Conservation (phyloP, 2,797 vertebrate genomes). For the Carapus acus region DNA sequence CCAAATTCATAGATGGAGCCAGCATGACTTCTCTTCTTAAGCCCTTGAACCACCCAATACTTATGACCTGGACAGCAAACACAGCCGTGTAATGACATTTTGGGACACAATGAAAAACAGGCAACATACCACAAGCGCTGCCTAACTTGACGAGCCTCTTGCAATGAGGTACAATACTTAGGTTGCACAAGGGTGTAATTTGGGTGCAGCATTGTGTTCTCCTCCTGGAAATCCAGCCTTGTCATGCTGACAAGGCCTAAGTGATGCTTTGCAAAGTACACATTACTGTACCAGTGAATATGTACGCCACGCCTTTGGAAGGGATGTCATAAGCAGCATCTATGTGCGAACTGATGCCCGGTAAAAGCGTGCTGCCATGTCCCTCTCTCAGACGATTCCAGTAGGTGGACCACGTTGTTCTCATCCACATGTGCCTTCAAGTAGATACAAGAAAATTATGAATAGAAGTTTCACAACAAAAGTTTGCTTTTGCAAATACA, state of each 20-base stretch:
- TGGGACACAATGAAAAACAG: constrained; percentile 45
- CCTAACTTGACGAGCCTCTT: constrained; percentile 39
- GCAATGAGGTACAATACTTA: constrained; percentile 51
- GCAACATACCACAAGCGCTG: constrained; percentile 40
- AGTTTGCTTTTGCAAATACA: no score
- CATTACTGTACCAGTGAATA: constrained; percentile 67
- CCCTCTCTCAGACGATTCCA: constrained; percentile 54
- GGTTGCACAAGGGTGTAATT: constrained; percentile 60
- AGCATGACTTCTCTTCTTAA: constrained; percentile 52
- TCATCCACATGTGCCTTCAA: constrained; percentile 64
- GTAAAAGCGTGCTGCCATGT: constrained; percentile 50
- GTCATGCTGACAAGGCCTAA: constrained; percentile 56
- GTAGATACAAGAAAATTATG: no score
- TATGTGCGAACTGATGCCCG: constrained; percentile 44
- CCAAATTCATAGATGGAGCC: constrained; percentile 64
- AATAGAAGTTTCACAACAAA: no score
- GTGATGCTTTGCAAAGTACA: constrained; percentile 44
- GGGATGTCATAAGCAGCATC: constrained; percentile 64
- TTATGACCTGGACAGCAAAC: constrained; percentile 62
- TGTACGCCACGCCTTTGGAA: constrained; percentile 52
- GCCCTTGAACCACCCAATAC: constrained; percentile 65
- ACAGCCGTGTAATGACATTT: constrained; percentile 51
- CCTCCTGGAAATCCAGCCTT: constrained; percentile 46
- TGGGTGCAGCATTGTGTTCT: constrained; percentile 30
- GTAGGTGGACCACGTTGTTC: constrained; percentile 42